A percentile compares a stretch with the other conserved stretches of the same genome.
Conservation (phyloP, 2,888 invertebrate genomes). For the Limnephilus auricula region DNA sequence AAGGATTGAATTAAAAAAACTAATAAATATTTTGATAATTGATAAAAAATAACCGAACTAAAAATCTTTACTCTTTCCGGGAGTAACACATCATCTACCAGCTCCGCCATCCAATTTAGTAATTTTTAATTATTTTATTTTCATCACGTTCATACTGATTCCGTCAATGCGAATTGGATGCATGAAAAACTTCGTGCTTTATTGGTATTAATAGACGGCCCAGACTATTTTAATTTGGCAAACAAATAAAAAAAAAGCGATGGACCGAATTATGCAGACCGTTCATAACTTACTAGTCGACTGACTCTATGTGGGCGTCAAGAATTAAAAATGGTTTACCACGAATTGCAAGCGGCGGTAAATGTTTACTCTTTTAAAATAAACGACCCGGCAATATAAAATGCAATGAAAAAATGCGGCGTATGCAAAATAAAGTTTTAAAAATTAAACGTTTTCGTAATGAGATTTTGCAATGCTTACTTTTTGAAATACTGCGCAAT, state of each 20-base stretch:
- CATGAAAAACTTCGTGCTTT: background rate
- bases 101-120: no score
- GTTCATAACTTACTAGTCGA: background rate
- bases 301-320: background rate
- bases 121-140: background rate
- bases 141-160: background rate
- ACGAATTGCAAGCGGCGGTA: background rate
- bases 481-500: slow-evolving; percentile 14
- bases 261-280: background rate
- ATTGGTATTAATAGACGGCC: background rate
- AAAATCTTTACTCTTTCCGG: no score
- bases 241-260: slow-evolving; percentile 2
- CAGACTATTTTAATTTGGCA: background rate
- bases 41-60: no score
- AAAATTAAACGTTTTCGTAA: background rate
- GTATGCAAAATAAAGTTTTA: background rate
- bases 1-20: background rate
- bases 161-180: no score
- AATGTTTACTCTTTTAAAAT: background rate
- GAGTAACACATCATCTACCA: no score
- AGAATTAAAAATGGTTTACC: background rate
- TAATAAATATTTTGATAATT: no score
- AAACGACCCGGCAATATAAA: background rate
- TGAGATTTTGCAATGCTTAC: background rate
- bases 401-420: background rate